Evolutionary conservation across 1,140 invertebrate species (phyloP).

Genomic region (Lasioglossum baleicum): DNA sequence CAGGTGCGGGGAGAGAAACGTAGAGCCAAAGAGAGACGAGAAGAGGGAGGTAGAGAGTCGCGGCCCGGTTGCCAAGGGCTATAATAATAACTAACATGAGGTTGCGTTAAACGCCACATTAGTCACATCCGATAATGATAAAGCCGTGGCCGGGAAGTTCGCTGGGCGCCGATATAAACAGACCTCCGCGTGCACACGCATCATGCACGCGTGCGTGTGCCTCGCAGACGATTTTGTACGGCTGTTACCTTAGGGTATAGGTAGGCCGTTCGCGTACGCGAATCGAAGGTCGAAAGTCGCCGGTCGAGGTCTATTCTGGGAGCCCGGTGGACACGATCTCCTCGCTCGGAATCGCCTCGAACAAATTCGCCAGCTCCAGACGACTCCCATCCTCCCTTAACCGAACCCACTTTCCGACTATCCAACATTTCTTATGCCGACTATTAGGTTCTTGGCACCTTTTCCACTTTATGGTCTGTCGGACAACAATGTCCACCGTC

Average conservation of each 20-base stretch:
- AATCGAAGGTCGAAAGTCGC: slow-evolving; percentile 38
- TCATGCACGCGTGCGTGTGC: slow-evolving; percentile 32
- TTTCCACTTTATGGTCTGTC: too few relatives aligned
- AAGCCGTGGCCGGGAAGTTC: slow-evolving; percentile 68
- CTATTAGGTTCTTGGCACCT: too few relatives aligned
- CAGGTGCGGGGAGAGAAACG: too few relatives aligned
- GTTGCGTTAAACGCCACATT: slow-evolving; percentile 74
- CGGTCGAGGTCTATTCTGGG: not conserved
- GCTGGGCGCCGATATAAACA: slow-evolving; percentile 63
- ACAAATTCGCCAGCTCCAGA: too few relatives aligned
- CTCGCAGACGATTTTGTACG: slow-evolving; percentile 37
- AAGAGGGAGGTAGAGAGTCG: slow-evolving; percentile 24
- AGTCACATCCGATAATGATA: slow-evolving; percentile 75
- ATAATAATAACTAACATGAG: slow-evolving; percentile 75
- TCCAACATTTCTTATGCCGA: too few relatives aligned
- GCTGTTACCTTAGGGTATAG: slow-evolving; percentile 28
- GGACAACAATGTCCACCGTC: too few relatives aligned
- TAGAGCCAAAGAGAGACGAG: too few relatives aligned
- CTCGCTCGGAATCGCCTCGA: not conserved
- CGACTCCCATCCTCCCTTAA: too few relatives aligned
- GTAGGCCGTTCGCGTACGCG: slow-evolving; percentile 18
- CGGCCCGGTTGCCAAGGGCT: slow-evolving; percentile 69
- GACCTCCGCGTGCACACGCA: slow-evolving; percentile 39
- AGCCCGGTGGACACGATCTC: not conserved
- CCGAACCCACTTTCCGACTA: too few relatives aligned